Evolutionary conservation across 2,113 vertebrate genomes (phyloP).

Genomic region (rat (Rattus norvegicus)): GRCr8 NC_086033.1:88714501-88715000

Average conservation of each 20-base stretch:
- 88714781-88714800: not conserved
- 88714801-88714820: not conserved
- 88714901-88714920: not conserved
- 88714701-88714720: not conserved
- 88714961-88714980: not conserved
- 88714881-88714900: not conserved
- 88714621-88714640: not conserved
- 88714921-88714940: not conserved
- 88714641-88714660: not conserved
- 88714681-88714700: not conserved
- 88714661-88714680: no score
- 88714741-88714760: not conserved
- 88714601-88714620: not conserved
- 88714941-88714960: not conserved
- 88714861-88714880: not conserved
- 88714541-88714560: not conserved
- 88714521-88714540: not conserved
- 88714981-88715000: not conserved
- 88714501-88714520: not conserved
- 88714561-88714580: not conserved
- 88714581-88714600: not conserved
- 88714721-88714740: not conserved
- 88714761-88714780: not conserved
- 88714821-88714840: not conserved
- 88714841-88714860: not conserved